These are phyloP conservation scores for Pristionchus arcanus DNA, from an alignment of 2,888 invertebrate species.

Conservation along the genomic window DNA sequence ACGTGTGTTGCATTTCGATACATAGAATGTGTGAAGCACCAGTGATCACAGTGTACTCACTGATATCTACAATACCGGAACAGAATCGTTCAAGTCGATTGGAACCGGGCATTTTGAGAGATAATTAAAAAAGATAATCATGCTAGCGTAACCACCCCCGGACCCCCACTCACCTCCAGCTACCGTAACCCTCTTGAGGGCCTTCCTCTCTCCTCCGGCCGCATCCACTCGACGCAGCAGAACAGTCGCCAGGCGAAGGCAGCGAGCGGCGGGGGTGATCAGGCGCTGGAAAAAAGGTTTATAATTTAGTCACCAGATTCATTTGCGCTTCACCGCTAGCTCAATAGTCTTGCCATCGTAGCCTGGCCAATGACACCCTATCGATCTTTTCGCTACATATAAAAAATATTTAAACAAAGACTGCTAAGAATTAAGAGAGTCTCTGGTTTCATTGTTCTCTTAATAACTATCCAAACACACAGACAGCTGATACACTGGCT, in stretches of 20 bases:
- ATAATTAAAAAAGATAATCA: too few relatives aligned
- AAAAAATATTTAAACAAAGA: too few relatives aligned
- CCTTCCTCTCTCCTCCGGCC: not conserved
- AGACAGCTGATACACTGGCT: too few relatives aligned
- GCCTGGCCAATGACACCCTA: not conserved
- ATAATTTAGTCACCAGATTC: not conserved
- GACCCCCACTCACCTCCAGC: not conserved
- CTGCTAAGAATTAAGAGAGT: too few relatives aligned
- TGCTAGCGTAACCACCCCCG: not conserved
- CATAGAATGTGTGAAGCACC: not conserved
- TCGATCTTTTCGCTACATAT: not conserved
- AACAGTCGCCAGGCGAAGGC: not conserved
- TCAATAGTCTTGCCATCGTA: not conserved
- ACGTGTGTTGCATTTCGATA: not conserved
- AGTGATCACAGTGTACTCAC: not conserved
- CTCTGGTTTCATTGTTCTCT: too few relatives aligned
- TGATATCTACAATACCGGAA: not conserved
- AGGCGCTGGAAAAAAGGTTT: not conserved
- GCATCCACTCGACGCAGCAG: slow-evolving; percentile 3
- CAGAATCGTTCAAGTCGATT: not conserved
- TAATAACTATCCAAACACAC: too few relatives aligned
- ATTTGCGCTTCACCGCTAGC: not conserved
- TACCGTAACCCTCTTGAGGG: slow-evolving; percentile 24
- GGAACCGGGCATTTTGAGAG: not conserved
- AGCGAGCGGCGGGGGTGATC: not conserved